phyloP scores from a whole-genome alignment of 2,797 vertebrate genomes.

The Microctenopoma stevenorrisi region DNA sequence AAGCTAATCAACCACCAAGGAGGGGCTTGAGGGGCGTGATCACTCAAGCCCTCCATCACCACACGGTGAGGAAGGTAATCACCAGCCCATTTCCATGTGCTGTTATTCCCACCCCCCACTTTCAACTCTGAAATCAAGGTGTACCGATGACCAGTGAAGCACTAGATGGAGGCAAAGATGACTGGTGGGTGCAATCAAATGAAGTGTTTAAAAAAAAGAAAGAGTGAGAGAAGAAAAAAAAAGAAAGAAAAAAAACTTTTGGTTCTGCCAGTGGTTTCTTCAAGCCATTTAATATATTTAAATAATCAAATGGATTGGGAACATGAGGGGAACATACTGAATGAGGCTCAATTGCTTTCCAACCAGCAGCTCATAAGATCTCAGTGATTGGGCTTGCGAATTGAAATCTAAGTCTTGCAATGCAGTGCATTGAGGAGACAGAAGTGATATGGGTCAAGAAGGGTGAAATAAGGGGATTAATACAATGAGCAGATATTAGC shows the following conservation, averaged over 20 bases:
- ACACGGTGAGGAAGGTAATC: conserved; percentile 79
- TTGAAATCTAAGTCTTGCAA: conserved; percentile 75
- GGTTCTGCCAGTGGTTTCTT: conserved; percentile 31
- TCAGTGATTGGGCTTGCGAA: conserved; percentile 76
- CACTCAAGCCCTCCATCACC: conserved; percentile 76
- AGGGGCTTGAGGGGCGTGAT: conserved; percentile 66
- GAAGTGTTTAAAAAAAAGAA: conserved; percentile 17
- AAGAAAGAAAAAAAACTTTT: conserved; percentile 17
- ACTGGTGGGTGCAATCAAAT: conserved; percentile 67
- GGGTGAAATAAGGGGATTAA: conserved; percentile 73
- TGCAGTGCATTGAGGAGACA: conserved; percentile 61
- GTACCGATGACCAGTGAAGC: conserved; percentile 65
- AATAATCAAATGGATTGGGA: conserved; percentile 67
- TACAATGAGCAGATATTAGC: conserved; percentile 70
- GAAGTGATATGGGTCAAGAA: conserved; percentile 51
- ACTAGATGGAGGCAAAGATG: conserved; percentile 55
- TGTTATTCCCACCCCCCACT: conserved; percentile 50
- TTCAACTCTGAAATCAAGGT: conserved; percentile 77
- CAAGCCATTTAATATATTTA: conserved; percentile 56
- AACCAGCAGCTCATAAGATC: conserved; percentile 62
- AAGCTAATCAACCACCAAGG: conserved; percentile 84
- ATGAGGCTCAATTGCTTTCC: conserved; percentile 62
- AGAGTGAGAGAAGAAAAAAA: conserved; percentile 2
- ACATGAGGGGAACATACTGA: conserved; percentile 52
- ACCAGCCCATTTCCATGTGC: conserved; percentile 78